phyloP scores from a whole-genome alignment of 2,888 invertebrate species.

The Dromius quadrimaculatus region DNA sequence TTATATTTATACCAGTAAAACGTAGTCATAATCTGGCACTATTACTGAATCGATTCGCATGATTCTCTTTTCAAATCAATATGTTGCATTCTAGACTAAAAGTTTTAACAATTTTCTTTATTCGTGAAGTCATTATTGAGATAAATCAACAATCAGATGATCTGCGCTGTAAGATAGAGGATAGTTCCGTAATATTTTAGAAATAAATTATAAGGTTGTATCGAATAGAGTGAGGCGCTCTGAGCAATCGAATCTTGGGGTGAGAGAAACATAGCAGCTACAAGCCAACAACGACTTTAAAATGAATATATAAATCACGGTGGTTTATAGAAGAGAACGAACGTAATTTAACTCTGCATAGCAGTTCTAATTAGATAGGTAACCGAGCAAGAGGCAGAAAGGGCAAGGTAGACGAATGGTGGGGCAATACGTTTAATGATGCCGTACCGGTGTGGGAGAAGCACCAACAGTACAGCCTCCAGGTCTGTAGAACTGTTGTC shows the following conservation, averaged over 20 bases:
- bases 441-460: slow-evolving; percentile 11
- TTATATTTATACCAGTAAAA: too few relatives aligned
- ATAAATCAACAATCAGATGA: too few relatives aligned
- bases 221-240: background rate
- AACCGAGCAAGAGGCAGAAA: slow-evolving; percentile 23
- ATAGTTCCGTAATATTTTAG: too few relatives aligned
- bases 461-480: background rate
- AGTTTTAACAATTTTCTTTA: too few relatives aligned
- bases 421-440: slow-evolving; percentile 33
- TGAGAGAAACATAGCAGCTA: background rate
- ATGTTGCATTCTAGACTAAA: too few relatives aligned
- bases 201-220: too few relatives aligned
- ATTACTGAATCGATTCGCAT: too few relatives aligned
- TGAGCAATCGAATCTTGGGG: too few relatives aligned
- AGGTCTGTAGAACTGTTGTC: background rate
- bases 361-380: slow-evolving; percentile 50
- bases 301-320: slow-evolving; percentile 51
- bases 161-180: too few relatives aligned
- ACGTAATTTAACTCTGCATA: slow-evolving; percentile 47
- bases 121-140: too few relatives aligned
- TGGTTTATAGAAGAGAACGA: slow-evolving; percentile 49
- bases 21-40: too few relatives aligned
- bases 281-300: slow-evolving; percentile 42
- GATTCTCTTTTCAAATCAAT: too few relatives aligned
- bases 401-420: slow-evolving; percentile 40